A percentile compares a stretch with the other conserved stretches of the same genome.
These are phyloP conservation scores for Eupeodes corollae DNA, from an alignment of 1,140 invertebrate genomes.

Conservation along the genomic window DNA sequence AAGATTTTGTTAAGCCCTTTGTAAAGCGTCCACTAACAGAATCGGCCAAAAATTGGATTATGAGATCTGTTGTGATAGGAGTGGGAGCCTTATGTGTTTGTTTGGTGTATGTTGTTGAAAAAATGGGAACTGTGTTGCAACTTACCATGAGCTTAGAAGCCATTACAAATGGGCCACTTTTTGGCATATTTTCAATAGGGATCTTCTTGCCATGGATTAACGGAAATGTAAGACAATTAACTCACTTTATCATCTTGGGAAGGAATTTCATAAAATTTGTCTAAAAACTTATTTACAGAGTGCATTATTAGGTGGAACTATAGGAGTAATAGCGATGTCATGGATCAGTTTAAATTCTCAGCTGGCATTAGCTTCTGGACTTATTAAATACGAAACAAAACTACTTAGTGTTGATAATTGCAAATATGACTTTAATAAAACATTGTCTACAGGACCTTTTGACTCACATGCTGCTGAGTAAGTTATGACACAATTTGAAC, in stretches of 20 bases:
- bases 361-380: slow-evolving; percentile 52
- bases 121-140: slow-evolving; percentile 41
- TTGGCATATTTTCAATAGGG: slow-evolving; percentile 65
- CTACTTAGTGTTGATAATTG: slow-evolving; percentile 57
- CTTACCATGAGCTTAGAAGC: slow-evolving; percentile 45
- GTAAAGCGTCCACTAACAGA: slow-evolving; percentile 37
- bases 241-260: neutral
- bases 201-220: slow-evolving; percentile 61
- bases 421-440: slow-evolving; percentile 42
- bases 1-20: slow-evolving; percentile 48
- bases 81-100: slow-evolving; percentile 43
- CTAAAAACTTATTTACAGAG: slow-evolving; percentile 43
- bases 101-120: slow-evolving; percentile 46
- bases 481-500: neutral
- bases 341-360: slow-evolving; percentile 76
- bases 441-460: neutral
- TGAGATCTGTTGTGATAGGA: slow-evolving; percentile 45
- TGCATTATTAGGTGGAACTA: slow-evolving; percentile 55
- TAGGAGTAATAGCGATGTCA: slow-evolving; percentile 53
- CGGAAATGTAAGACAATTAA: slow-evolving; percentile 40
- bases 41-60: slow-evolving; percentile 42
- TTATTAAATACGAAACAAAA: slow-evolving; percentile 49
- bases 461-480: slow-evolving; percentile 12
- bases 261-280: neutral
- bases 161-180: slow-evolving; percentile 57